These are phyloP conservation scores for Sitta europaea DNA, from an alignment of 2,113 vertebrate species.

Conservation along the genomic window DNA sequence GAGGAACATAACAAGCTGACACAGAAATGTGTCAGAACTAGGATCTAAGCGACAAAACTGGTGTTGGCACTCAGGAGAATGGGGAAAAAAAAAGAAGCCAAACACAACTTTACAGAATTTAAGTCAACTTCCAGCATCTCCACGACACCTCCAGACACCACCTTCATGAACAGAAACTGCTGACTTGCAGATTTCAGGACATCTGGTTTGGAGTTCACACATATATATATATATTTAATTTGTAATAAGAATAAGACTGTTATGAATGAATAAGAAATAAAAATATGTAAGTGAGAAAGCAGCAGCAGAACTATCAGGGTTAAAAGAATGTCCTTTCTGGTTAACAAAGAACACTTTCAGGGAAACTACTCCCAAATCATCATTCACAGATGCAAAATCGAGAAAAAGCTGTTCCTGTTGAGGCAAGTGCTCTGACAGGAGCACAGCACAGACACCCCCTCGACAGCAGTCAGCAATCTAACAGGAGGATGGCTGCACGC, in stretches of 20 bases:
- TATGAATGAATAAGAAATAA: not conserved
- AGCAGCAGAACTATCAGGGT: not conserved
- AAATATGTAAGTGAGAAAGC: not conserved
- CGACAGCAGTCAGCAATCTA: not conserved
- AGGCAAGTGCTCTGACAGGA: not conserved
- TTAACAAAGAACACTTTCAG: not conserved
- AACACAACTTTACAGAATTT: not conserved
- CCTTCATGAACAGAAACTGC: not conserved
- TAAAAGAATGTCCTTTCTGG: not conserved
- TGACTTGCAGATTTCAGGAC: not conserved
- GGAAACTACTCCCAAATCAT: not conserved
- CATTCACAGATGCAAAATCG: not conserved
- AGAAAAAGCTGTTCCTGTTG: not conserved
- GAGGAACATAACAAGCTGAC: not conserved
- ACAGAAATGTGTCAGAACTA: not conserved
- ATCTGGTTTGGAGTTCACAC: not conserved
- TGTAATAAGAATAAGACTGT: not conserved
- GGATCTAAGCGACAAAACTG: not conserved
- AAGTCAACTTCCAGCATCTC: not conserved
- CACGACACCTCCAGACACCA: too few species aligned
- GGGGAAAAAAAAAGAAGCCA: not conserved
- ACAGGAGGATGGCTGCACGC: not conserved
- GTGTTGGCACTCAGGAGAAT: not conserved
- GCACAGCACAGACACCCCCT: not conserved
- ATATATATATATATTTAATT: not conserved